Base-by-base conservation (phyloP, 2,888 invertebrate species). In the Chelonus formosanus region DNA sequence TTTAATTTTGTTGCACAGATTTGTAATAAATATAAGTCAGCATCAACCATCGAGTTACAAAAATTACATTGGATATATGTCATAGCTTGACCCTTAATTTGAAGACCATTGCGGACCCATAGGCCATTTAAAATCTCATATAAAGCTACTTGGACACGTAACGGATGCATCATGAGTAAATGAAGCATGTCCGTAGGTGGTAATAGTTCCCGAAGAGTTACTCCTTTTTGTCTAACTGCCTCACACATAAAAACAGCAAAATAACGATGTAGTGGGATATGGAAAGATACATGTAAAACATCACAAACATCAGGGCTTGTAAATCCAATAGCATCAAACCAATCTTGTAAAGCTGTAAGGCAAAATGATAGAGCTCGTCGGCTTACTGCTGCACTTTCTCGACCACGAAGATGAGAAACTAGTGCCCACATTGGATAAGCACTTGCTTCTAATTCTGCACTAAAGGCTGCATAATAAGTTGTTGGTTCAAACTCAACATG, bases 61-160 rank as follows among this genome's bases (percentile, higher is more conserved):
- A 98, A 98, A 86, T 98, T 97, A 75, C 96, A 96, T 85, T 98
- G 98, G 78, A 97, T 95, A 85, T 98, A 98, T 20, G 97, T 97
- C 97, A 97, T 97, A 44, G 97, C 97, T 86, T 98, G 98, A n/a
- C 97, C 97, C 85, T 95, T 96, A 80, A 98, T 97, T 87, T 97
- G 97, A 6, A 97, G 88, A 0, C 98, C 98, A 86, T 98, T 98
- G 71, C 98, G 90, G 61, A 97, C 96, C 98, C 98, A 98, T 80
- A 97, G 89, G 5, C 95, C 95, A 69, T 93, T 92, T 68, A 96
- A 88, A 77, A 98, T 96, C 88, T 98, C 98, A 84, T 97, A 94
- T 85, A 96, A 96, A 8, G 95, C 92, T 68, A 96, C 95, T 91
- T 97, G 96, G 70, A 96, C 93, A 74, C 96, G 87, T 5, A 97